These are phyloP conservation scores for Scaptomyza parva DNA, from an alignment of 2,888 invertebrate genomes.

Conservation along the genomic window DNA sequence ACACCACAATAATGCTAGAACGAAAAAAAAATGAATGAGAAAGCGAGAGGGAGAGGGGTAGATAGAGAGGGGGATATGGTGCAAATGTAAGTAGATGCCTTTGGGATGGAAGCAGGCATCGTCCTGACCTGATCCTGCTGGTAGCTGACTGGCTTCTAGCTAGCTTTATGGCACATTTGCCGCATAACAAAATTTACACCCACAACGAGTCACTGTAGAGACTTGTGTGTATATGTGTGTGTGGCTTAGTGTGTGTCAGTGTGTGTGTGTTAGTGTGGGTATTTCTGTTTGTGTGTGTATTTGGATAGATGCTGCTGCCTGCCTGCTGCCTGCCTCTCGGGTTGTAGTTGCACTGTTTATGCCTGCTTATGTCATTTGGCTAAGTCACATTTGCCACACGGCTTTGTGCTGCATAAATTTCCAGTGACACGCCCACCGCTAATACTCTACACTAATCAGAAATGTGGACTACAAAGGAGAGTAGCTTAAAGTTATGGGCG, in stretches of 20 bases:
- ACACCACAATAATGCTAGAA: conserved; percentile 35
- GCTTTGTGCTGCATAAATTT: conserved; percentile 76
- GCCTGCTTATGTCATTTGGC: conserved; percentile 79
- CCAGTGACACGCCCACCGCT: conserved; percentile 43
- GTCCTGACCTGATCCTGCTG: conserved; percentile 54
- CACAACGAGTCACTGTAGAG: conserved; percentile 33
- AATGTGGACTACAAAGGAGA: too few species aligned
- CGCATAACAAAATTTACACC: conserved; percentile 77
- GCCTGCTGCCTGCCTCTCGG: neutral
- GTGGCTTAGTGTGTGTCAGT: neutral
- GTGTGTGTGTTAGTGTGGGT: neutral
- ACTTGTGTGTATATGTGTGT: neutral
- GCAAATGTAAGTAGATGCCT: conserved; percentile 36
- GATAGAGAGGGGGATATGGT: neutral
- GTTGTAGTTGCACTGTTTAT: conserved; percentile 61
- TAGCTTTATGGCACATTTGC: conserved; percentile 77
- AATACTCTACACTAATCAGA: neutral
- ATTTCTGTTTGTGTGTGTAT: conserved; percentile 7
- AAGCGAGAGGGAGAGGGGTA: too few species aligned
- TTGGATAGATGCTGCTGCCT: neutral
- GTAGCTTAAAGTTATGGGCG: neutral
- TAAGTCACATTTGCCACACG: conserved; percentile 77
- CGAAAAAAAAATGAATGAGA: neutral
- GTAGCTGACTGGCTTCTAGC: too few species aligned
- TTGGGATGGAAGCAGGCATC: conserved; percentile 50